A percentile compares a stretch with the other conserved stretches of the same genome.
These are phyloP conservation scores for Hyposoter dolosus DNA, from an alignment of 2,888 invertebrate genomes.

Conservation along the genomic window DNA sequence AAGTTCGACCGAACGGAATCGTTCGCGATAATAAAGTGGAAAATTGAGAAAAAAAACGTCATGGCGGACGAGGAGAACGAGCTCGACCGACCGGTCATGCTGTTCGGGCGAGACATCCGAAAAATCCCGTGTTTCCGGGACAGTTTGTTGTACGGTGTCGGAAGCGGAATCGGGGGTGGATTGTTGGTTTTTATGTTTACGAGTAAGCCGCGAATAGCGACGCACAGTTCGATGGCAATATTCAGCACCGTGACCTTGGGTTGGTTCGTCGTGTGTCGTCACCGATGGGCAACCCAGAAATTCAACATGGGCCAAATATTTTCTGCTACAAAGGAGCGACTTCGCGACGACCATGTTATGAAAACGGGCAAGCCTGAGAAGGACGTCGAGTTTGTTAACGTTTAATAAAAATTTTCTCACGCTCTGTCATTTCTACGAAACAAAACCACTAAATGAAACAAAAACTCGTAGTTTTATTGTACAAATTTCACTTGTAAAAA, in stretches of 20 bases:
- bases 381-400: slow-evolving; percentile 46
- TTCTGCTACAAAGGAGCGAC: not conserved
- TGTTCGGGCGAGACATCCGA: slow-evolving; percentile 91
- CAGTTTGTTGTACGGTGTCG: slow-evolving; percentile 91
- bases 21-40: not conserved
- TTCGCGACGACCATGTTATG: not conserved
- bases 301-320: slow-evolving; percentile 51
- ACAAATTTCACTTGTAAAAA: slow-evolving; percentile 42
- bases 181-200: slow-evolving; percentile 90
- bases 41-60: slow-evolving; percentile 3
- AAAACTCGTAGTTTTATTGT: slow-evolving; percentile 40
- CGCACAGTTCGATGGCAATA: slow-evolving; percentile 53
- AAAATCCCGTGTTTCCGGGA: slow-evolving; percentile 93
- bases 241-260: slow-evolving; percentile 51
- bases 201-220: slow-evolving; percentile 87
- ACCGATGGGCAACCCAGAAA: slow-evolving; percentile 52
- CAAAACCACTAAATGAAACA: not conserved
- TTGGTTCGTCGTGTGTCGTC: slow-evolving; percentile 56
- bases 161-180: slow-evolving; percentile 89
- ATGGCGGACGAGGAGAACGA: slow-evolving; percentile 55
- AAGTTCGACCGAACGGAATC: not conserved
- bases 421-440: not conserved
- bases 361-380: slow-evolving; percentile 8
- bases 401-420: slow-evolving; percentile 1
- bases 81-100: slow-evolving; percentile 84